phyloP scores from a whole-genome alignment of 2,113 vertebrate genomes.

The Tyto alba region DNA sequence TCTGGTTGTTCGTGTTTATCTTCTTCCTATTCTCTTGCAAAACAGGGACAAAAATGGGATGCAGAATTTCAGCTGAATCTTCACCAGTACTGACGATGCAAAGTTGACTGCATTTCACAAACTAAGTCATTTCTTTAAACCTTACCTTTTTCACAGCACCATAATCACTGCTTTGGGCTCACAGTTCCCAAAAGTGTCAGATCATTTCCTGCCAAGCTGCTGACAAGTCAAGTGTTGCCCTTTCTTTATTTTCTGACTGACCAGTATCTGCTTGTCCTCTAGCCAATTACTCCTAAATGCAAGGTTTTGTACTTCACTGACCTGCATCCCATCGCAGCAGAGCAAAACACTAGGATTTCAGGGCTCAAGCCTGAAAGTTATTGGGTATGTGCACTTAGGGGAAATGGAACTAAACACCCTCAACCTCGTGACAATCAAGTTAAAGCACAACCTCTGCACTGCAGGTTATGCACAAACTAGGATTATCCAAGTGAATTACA shows the following conservation, averaged over 20 bases:
- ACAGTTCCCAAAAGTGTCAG: not conserved
- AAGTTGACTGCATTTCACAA: not conserved
- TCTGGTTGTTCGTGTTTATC: not conserved
- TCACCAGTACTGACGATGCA: not conserved
- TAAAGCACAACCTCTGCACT: not conserved
- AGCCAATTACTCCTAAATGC: not conserved
- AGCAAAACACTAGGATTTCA: not conserved
- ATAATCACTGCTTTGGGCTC: not conserved
- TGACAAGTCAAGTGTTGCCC: not conserved
- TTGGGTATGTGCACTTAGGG: fast-evolving
- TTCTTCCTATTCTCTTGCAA: not conserved
- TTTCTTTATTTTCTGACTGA: not conserved
- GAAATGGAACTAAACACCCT: not conserved
- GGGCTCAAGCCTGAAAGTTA: not conserved
- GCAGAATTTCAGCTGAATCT: not conserved
- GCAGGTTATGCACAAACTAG: not conserved
- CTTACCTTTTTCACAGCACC: not conserved
- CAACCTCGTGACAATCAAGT: not conserved
- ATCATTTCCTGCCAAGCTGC: not conserved
- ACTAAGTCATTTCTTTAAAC: not conserved
- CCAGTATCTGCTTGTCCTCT: not conserved
- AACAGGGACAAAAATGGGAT: not conserved
- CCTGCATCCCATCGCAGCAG: not conserved
- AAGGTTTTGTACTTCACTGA: not conserved
- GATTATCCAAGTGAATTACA: not conserved